Evolutionary conservation across 2,113 vertebrate species (phyloP), one percentile per base, ranked within the genome.

Genomic region (Trematocara marginatum): DNA sequence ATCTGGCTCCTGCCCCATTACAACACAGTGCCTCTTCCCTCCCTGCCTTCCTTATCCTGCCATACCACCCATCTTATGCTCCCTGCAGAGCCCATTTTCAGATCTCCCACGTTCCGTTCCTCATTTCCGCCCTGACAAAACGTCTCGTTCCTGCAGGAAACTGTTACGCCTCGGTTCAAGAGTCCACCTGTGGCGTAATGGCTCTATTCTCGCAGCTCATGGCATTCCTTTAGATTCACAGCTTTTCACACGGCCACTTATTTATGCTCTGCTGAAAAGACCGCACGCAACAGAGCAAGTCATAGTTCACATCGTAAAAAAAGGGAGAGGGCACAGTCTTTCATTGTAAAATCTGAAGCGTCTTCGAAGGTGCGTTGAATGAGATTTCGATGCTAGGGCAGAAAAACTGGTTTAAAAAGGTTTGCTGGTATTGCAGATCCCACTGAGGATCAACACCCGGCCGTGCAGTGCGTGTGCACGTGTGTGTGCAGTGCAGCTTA

Each of bases 1-100:
- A 94, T 95, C 94, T 95, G 93, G 88, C 93, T 90, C 59, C 90
- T 89, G 89, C 92, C 95, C 94, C 92, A 92, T 92, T 93, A 94
- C 94, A 90, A 88, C 89, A 82, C 29, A 40, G 71, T 61, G 20
- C 61, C 76, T 71, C 82, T 87, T 87, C 85, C 85, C 47, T 85
- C 78, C 61, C 81, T 61, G 15, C 47, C 84, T 53, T 54, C 64
- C 81, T 79, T 23, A 49, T 78, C 85, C 84, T 82, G 71, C 88
- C 69, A 59, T 78, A 83, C 89, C 85, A 80, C 84, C 92, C 86
- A n/a, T 91, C 86, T 87, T 74, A 52, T 81, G 78, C 79, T 93
- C 92, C 92, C 92, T 2, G 29, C 86, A 80, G 90, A 89, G 86
- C 84, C 79, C 90, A 81, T 87, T 86, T 89, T 90, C 88, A 87